phyloP scores from a whole-genome alignment of 2,113 vertebrate genomes.

The Jacana jacana region DNA sequence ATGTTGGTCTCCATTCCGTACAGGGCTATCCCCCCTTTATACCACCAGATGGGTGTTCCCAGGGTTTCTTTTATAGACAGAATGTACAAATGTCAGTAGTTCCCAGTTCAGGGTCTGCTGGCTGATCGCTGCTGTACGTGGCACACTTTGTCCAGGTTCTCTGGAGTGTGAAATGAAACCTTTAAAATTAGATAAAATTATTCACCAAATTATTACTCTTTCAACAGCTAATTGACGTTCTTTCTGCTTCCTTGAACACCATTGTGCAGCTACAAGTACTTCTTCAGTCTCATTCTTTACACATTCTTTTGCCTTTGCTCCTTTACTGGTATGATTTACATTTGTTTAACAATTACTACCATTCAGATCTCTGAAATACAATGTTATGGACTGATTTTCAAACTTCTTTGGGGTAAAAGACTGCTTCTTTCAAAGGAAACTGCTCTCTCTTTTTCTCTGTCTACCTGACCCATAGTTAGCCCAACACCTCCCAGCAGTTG shows the following conservation, averaged over 20 bases:
- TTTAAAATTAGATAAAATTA: background rate
- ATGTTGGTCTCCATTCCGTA: accelerated
- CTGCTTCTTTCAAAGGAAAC: background rate
- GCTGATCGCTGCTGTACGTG: accelerated
- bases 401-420: background rate
- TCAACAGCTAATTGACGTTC: background rate
- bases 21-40: accelerated
- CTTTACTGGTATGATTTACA: background rate
- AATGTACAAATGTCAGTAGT: accelerated
- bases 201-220: background rate
- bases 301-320: background rate
- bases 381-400: background rate
- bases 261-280: background rate
- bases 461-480: background rate
- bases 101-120: background rate
- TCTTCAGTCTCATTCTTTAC: background rate
- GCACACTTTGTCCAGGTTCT: background rate
- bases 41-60: accelerated
- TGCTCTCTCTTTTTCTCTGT: background rate
- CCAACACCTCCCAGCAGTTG: background rate
- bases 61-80: accelerated
- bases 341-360: background rate
- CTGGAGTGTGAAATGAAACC: background rate
- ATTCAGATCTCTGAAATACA: background rate
- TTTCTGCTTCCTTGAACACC: background rate